A percentile compares a stretch with the other conserved stretches of the same genome.
Evolutionary conservation across 2,888 invertebrate species (phyloP).

Genomic region (Rhimphoctona megacephalus): DNA sequence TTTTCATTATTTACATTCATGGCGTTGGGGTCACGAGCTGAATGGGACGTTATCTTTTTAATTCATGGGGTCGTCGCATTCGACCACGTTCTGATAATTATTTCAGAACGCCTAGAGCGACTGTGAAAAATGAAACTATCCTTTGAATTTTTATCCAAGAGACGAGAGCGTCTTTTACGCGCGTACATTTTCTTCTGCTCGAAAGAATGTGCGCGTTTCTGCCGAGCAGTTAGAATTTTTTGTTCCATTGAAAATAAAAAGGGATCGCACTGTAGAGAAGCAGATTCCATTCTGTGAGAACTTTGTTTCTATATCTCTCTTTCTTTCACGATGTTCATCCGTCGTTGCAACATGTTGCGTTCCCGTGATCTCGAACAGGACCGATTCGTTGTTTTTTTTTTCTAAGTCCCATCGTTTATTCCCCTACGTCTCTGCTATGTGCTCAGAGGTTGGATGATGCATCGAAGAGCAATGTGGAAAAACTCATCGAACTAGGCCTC

Average conservation of each 20-base stretch:
- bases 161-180: neutral
- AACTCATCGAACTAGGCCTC: conserved; percentile 32
- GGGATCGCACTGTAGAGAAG: neutral
- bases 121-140: neutral
- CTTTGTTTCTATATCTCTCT: conserved; percentile 57
- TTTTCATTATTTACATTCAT: neutral
- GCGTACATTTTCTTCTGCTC: neutral
- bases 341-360: conserved; percentile 35
- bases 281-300: conserved; percentile 79
- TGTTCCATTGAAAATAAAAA: conserved; percentile 56
- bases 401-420: neutral
- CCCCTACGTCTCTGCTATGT: conserved; percentile 12
- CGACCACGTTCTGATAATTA: neutral
- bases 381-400: conserved; percentile 7
- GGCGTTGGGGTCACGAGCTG: neutral
- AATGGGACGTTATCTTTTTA: neutral
- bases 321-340: conserved; percentile 43
- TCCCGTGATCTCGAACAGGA: conserved; percentile 63
- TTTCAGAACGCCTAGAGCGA: neutral
- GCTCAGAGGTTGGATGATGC: conserved; percentile 40
- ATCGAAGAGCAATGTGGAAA: conserved; percentile 45
- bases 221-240: conserved; percentile 68
- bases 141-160: neutral
- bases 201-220: conserved; percentile 29
- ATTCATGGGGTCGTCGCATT: neutral